Evolutionary conservation across 2,888 invertebrate genomes (phyloP), one percentile per base, ranked within the genome.

Genomic region (Tubulanus polymorphus): DNA sequence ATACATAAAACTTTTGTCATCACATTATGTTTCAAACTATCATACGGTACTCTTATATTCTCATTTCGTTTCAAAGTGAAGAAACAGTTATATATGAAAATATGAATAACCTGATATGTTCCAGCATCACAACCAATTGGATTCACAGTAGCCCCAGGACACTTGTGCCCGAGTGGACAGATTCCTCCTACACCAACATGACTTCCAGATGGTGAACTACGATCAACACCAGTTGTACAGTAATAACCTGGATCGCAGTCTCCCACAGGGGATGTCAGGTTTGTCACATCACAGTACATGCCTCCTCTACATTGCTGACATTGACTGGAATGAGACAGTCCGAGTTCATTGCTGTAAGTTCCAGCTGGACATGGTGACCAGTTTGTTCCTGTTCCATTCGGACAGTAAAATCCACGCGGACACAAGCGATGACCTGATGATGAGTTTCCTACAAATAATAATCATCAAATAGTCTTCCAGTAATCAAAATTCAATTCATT

Each of bases 141-240:
- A n/a, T 63, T 28, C 0, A 63, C 66, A 5, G 67, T 67, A n/a
- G 60, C 67, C 1, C 61, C 60, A 15, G 73, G 71, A 57, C 76
- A 76, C 35, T 64, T 62, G 57, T 65, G 65, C 2, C 76, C 76
- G 0, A 59, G 57, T 2, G 75, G 73, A 60, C 76, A 76, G 28
- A 72, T 66, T n/a, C 70, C 73, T 25, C 75, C 76, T 6, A 49
- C 62, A n/a, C 75, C 76, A n/a, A 69, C 66, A 58, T 74, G 69
- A 45, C 65, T 63, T n/a, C 70, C 71, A 29, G 71, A 59, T 2
- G 76, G 76, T 29, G 71, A 64, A 6, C 70, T 54, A 1, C 66
- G 67, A 45, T 74, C 67, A n/a, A 73, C 72, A 27, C 74, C 76
- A 12, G 57, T 35, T 2, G 70, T 68, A 56, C 76, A 76, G 63